Percentiles rank a stretch among this genome's conserved stretches.
Conservation (phyloP, 2,888 invertebrate genomes). For the Cephus nigrinus region DNA sequence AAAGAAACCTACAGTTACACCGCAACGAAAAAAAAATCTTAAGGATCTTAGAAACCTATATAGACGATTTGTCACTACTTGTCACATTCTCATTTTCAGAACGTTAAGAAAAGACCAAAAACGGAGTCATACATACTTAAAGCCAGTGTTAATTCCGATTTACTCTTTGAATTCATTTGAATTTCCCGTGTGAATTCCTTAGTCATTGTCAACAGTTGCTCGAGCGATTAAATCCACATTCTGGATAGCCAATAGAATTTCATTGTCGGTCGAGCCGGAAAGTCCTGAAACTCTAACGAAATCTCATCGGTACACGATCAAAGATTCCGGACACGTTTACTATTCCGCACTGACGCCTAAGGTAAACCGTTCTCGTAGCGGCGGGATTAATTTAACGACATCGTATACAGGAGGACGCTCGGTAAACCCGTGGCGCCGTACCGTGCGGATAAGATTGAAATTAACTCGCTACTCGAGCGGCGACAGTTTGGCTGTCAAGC, state of each 20-base stretch:
- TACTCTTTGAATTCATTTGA: not conserved
- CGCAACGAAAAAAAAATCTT: too few relatives aligned
- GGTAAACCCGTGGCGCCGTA: not conserved
- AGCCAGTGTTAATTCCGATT: not conserved
- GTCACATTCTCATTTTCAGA: not conserved
- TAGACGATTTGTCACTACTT: not conserved
- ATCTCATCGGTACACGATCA: not conserved
- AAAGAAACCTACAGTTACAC: too few relatives aligned
- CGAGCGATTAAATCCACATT: not conserved
- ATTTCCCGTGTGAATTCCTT: not conserved
- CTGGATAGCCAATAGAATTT: not conserved
- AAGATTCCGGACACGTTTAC: not conserved
- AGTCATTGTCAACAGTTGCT: not conserved
- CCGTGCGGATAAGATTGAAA: constrained; percentile 1
- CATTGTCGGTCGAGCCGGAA: not conserved
- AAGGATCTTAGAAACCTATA: not conserved
- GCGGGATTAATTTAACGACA: constrained; percentile 5
- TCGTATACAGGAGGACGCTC: constrained; percentile 1
- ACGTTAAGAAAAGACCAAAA: not conserved
- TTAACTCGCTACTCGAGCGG: not conserved
- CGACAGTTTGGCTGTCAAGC: not conserved
- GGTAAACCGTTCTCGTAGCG: not conserved
- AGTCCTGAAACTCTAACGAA: not conserved
- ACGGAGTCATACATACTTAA: not conserved
- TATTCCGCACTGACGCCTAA: not conserved